Conservation (phyloP, 2,888 invertebrate species). For the Apantesis nais region DNA sequence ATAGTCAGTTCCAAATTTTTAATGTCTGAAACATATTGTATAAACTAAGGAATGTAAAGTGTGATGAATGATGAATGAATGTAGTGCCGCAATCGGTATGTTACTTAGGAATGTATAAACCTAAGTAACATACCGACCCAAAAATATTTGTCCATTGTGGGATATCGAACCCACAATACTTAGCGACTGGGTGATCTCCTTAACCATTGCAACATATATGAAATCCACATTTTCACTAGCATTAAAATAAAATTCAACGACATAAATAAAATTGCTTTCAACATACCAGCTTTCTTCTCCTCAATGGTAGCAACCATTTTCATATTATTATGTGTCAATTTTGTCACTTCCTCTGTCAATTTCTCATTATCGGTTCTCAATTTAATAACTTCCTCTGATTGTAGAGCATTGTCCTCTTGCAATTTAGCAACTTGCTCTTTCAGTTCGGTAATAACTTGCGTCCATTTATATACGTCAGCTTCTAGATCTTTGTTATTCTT, state of each 20-base stretch:
- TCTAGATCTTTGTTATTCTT: conserved; percentile 1
- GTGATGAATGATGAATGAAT: neutral
- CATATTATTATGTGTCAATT: conserved; percentile 6
- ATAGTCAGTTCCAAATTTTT: conserved; percentile 56
- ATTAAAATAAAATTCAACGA: neutral
- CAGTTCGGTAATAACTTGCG: conserved; percentile 1
- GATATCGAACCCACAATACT: neutral
- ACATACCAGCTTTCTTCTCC: conserved; percentile 56
- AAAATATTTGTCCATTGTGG: neutral
- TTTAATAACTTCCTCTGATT: conserved; percentile 1
- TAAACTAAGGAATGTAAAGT: neutral
- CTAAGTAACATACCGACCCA: neutral
- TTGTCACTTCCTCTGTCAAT: conserved; percentile 1
- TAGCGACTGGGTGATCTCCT: neutral
- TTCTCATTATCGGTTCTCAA: conserved; percentile 7
- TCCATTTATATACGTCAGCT: conserved; percentile 1
- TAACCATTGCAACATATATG: neutral
- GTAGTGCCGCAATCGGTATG: neutral
- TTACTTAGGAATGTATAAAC: neutral
- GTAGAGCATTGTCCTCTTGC: conserved; percentile 1
- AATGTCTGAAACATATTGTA: conserved; percentile 58
- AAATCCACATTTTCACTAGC: neutral
- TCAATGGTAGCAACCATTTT: conserved; percentile 4
- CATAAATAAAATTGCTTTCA: conserved; percentile 5
- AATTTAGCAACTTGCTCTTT: conserved; percentile 5